These are phyloP conservation scores for Mystacides longicornis DNA, from an alignment of 2,888 invertebrate genomes.

Conservation along the genomic window DNA sequence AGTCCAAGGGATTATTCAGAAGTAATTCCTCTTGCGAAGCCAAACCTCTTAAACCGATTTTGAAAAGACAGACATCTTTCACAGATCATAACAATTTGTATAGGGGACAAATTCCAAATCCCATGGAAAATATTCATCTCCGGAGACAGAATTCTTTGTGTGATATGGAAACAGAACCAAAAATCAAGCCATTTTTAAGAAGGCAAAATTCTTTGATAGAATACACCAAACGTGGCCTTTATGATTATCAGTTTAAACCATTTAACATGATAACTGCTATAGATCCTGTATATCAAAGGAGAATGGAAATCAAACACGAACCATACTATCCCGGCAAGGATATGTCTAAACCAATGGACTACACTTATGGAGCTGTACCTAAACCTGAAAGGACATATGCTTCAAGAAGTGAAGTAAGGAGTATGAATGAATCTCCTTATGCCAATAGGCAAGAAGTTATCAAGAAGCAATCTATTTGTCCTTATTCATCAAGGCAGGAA, in stretches of 20 bases:
- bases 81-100: conserved; percentile 35
- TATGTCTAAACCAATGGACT: conserved; percentile 32
- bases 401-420: conserved; percentile 25
- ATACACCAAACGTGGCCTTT: conserved; percentile 44
- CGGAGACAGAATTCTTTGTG: conserved; percentile 46
- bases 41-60: conserved; percentile 35
- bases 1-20: conserved; percentile 45
- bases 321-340: conserved; percentile 39
- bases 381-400: conserved; percentile 47
- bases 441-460: conserved; percentile 16
- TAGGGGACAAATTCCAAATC: conserved; percentile 1
- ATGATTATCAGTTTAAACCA: conserved; percentile 42
- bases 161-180: conserved; percentile 49
- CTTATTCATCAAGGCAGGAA: conserved; percentile 24
- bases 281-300: conserved; percentile 51
- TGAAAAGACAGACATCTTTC: conserved; percentile 47
- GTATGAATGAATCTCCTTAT: conserved; percentile 10
- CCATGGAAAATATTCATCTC: conserved; percentile 8
- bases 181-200: conserved; percentile 47
- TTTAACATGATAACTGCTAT: conserved; percentile 52
- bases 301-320: conserved; percentile 45
- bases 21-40: conserved; percentile 48
- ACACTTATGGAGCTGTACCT: conserved; percentile 47
- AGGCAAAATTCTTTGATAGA: conserved; percentile 50
- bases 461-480: conserved; percentile 19